Base-by-base conservation (phyloP, 2,888 invertebrate species). In the Eilema sororculum region DNA sequence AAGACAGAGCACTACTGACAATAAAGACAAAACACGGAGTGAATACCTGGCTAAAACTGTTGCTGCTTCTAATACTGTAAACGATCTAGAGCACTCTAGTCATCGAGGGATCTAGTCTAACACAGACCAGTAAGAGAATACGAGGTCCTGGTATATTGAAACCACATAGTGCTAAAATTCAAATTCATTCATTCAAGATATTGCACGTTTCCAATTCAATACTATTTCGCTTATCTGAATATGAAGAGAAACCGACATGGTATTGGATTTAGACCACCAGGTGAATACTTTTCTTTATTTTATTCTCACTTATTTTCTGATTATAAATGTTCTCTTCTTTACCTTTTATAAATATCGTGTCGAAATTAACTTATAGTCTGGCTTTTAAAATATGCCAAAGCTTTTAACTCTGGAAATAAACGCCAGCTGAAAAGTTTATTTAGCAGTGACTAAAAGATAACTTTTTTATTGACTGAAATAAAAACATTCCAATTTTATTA, bases 181-280 rank as follows among this genome's bases (percentile, higher is more conserved):
- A 24, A 66, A 37, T 41, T 25, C 20, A 24, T 66, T 52, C 8
- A n/a, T 41, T 66, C 58, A 66, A 33, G 24, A 58, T 58, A 66
- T 22, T 57, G 20, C 33, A 59, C 37, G 24, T 59, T 24, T 22
- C 10, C 33, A 33, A 58, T 37, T 58, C 25, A 41, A 46, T 24
- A 20, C 8, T 52, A 25, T 56, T 61, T 25, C 33, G 20, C 41
- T 12, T 22, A 59, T 46, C 52, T 37, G 30, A 60, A 68, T 57
- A 68, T 58, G 20, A 24, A 59, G 25, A 8, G 33, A 24, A 13
- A 22, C 13, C 46, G 64, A 59, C 65, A 60, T 46, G 28, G 59
- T 69, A 52, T 65, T 46, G 30, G 16, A 59, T 64, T 46, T 28
- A 37, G 58, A 28, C 58, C 56, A 30, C 20, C 62, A n/a, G 20